A percentile compares a stretch with the other conserved stretches of the same genome.
Evolutionary conservation across 2,113 vertebrate species (phyloP).

Genomic region (Rhynchomys soricoides): DNA sequence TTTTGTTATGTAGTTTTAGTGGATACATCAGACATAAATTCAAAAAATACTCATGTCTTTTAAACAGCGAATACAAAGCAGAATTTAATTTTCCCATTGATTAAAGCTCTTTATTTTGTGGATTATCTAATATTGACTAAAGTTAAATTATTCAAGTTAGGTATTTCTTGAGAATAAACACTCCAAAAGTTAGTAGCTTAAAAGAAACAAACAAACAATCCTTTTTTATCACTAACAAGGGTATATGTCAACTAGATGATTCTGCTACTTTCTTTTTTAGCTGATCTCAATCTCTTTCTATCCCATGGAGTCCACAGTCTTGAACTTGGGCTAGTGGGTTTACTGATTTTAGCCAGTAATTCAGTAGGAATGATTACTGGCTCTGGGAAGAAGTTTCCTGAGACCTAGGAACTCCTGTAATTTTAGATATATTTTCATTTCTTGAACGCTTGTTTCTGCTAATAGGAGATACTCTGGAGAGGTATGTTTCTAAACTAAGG

Average conservation of each 20-base stretch:
- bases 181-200: neutral
- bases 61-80: neutral
- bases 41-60: neutral
- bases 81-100: slow-evolving; percentile 3
- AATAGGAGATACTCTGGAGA: neutral
- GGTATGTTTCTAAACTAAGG: neutral
- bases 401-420: neutral
- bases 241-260: neutral
- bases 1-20: slow-evolving; percentile 24
- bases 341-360: neutral
- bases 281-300: neutral
- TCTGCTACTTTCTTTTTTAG: neutral
- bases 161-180: neutral
- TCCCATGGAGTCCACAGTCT: no score
- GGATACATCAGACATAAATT: neutral
- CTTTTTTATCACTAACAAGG: neutral
- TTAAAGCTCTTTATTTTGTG: neutral
- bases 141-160: neutral
- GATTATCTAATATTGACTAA: slow-evolving; percentile 20
- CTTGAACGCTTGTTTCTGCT: neutral
- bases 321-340: neutral
- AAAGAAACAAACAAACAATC: neutral
- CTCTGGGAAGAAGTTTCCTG: neutral
- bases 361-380: neutral
- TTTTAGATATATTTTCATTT: neutral